Conservation (phyloP, 2,113 vertebrate genomes). For the Spea multiplicata region DNA sequence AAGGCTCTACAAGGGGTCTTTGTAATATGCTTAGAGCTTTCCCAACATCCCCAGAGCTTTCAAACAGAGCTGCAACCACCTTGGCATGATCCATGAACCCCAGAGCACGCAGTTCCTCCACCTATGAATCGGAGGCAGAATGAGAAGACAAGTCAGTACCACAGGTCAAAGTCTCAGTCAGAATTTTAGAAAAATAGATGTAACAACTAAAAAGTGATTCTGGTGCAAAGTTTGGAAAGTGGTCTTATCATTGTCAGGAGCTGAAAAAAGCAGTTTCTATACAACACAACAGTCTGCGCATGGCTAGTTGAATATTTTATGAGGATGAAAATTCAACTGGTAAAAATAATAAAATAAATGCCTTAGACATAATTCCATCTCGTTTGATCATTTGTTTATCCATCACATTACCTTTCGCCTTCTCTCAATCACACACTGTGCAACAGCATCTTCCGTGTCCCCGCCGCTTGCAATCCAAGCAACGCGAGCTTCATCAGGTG, state of each 20-base stretch:
- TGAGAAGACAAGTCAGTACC: background rate
- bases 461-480: constrained; percentile 79
- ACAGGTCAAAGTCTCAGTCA: background rate
- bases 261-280: too few relatives aligned
- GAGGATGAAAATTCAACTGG: too few relatives aligned
- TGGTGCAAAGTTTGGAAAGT: too few relatives aligned
- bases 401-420: constrained; percentile 64
- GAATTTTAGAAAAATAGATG: background rate
- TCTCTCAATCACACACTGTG: constrained; percentile 71
- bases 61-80: constrained; percentile 77
- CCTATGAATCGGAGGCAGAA: constrained; percentile 56
- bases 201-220: background rate
- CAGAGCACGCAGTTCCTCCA: constrained; percentile 72
- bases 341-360: too few relatives aligned
- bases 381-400: background rate
- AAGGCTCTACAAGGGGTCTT: constrained; percentile 76
- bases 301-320: too few relatives aligned
- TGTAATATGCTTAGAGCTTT: constrained; percentile 78
- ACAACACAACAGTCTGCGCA: too few relatives aligned
- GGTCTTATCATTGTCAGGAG: too few relatives aligned
- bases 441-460: constrained; percentile 74
- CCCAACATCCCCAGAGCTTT: constrained; percentile 77
- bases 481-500: constrained; percentile 77
- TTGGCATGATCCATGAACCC: constrained; percentile 70
- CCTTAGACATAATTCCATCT: too few relatives aligned